Evolutionary conservation across 2,797 vertebrate genomes (phyloP), one percentile per base, ranked within the genome.

Genomic region (Eidolon dupreanum): DNA sequence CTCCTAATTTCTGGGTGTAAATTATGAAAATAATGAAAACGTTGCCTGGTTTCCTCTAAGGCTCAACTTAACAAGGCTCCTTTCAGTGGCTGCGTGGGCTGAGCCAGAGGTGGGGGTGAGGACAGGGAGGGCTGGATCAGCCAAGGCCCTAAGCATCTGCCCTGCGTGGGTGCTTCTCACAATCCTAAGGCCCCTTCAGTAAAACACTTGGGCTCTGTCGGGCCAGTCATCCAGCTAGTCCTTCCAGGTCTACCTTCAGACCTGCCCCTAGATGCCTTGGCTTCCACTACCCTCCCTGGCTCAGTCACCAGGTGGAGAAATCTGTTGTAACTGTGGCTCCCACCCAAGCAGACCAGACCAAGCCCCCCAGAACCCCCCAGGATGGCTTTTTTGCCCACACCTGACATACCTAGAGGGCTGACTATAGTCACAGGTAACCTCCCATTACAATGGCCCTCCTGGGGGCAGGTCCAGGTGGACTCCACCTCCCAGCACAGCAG

Each of bases 1-100:
- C 74, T 93, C 75, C 41, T 88, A 81, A 77, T 59, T 85, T 91
- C 73, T 74, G 57, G 65, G 65, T 77, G n/a, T 75, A 78, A 91
- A 95, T 96, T 61, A 65, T 59, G 85, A 95, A 84, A 96, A 93
- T 66, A 87, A 88, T 57, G 36, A 79, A 74, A 66, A 81, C n/a
- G 41, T 26, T 0, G 6, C 24, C 41, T 41, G 41, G 41, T 41
- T 41, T 41, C 46, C 91, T 88, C 36, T 57, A 59, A 91, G 43
- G 49, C 59, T 86, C 12, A 70, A 22, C 13, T 31, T 9, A 11
- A 16, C 53, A 51, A 59, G 49, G 17, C 6, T 51, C 91, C 10
- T 78, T 41, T 73, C 51, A 26, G 5, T 0, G 0, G 49, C 41
- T 71, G 55, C 51, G 55, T 74, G 59, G 28, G 51, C 17, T 26